Evolutionary conservation across 2,888 invertebrate genomes (phyloP), one percentile per base, ranked within the genome.

Genomic region (Acrocera orbiculus): DNA sequence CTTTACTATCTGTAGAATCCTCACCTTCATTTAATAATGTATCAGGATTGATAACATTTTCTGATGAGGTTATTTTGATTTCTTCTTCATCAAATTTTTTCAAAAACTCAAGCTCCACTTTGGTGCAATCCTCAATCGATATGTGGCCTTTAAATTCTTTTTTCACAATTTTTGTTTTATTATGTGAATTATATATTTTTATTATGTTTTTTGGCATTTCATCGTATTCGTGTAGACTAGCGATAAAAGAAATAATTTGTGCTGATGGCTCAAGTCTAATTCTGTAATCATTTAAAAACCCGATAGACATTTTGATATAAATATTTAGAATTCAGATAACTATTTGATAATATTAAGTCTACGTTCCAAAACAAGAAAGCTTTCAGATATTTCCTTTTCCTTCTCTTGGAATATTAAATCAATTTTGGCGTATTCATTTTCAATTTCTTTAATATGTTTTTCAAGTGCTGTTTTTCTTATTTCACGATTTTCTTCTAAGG

Each of bases 381-480:
- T 70, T 42, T 76, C 73, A 43, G 68, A 62, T 5, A 85, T 60
- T 59, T 82, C 76, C 50, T 73, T 73, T 60, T 85, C 79, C 57
- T 82, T 81, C 49, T 76, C 72, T 51, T 74, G 71, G 62, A 80
- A 82, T 25, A 76, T 72, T 52, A 71, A 70, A 49, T 85, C 80
- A 44, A 85, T 75, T 53, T 76, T 69, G 44, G 70, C 64, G 55
- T 79, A 82, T 48, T 74, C 76, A 44, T 73, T 69, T 49, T 76
- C 74, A 62, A 85, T 74, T 57, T 79, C 76, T 65, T 75, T 74
- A 57, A 81, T 72, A 51, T 85, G 82, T 42, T 67, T 66, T 47
- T 76, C 67, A 76, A 78, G 81, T 56, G 77, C 73, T 34, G 54
- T 47, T 50, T 67, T 66, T 22, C 76, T 56, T 35, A 59, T 52